Evolutionary conservation across 2,888 invertebrate genomes (phyloP).

Genomic region (Brenthis ino): DNA sequence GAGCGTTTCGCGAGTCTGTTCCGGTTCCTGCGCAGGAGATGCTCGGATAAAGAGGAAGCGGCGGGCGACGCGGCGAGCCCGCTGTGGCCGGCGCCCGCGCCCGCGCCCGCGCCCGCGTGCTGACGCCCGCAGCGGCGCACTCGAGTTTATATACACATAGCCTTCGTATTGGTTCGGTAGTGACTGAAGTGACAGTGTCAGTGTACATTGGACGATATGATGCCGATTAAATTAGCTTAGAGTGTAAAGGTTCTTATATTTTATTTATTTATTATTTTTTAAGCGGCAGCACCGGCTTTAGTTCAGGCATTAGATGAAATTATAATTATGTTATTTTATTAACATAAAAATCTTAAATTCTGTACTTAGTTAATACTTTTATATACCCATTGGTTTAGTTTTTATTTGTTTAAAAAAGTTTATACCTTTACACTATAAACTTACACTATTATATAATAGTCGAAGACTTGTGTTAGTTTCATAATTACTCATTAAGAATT

Average conservation of each 20-base stretch:
- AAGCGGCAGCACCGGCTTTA: neutral
- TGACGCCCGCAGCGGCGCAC: neutral
- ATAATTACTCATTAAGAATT: constrained; percentile 7
- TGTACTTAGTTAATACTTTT: constrained; percentile 6
- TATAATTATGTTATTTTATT: neutral
- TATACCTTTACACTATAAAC: constrained; percentile 19
- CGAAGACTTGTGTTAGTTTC: constrained; percentile 4
- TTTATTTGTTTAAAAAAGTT: neutral
- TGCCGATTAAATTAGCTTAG: constrained; percentile 7
- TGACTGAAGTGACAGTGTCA: constrained; percentile 11
- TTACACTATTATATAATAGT: constrained; percentile 8
- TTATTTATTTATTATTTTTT: constrained; percentile 2
- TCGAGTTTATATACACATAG: constrained; percentile 7
- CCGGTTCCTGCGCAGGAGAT: constrained; percentile 53
- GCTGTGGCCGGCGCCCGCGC: constrained; percentile 52
- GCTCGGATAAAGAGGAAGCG: constrained; percentile 52
- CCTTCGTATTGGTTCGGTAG: constrained; percentile 18
- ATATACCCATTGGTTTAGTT: neutral
- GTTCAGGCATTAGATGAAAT: too few relatives aligned
- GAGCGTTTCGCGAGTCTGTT: constrained; percentile 55
- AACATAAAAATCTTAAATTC: neutral
- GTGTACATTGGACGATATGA: neutral
- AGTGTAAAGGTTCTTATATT: constrained; percentile 15
- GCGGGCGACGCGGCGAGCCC: constrained; percentile 57
- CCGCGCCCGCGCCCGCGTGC: constrained; percentile 4